These are phyloP conservation scores for Auanema sp. DNA, from an alignment of 2,888 invertebrate genomes.

Conservation along the genomic window DNA sequence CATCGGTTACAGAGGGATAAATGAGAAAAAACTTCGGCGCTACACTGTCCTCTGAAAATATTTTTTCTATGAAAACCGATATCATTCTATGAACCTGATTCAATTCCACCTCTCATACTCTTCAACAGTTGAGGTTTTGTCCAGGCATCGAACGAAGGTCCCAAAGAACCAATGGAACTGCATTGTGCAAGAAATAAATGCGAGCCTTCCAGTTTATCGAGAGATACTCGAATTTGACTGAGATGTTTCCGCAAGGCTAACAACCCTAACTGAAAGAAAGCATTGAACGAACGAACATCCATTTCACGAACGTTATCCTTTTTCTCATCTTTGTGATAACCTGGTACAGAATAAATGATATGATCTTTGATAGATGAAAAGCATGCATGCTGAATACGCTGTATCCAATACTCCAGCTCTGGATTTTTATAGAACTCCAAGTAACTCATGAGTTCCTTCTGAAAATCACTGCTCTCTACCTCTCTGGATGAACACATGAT, in stretches of 20 bases:
- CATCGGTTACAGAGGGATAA: constrained; percentile 82
- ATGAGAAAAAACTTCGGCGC: constrained; percentile 64
- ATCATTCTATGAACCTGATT: background rate
- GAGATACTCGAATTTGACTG: background rate
- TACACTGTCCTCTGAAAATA: background rate
- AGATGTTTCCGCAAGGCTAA: constrained; percentile 11
- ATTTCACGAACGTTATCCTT: constrained; percentile 12
- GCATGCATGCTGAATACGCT: constrained; percentile 18
- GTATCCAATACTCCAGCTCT: constrained; percentile 27
- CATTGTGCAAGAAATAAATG: constrained; percentile 40
- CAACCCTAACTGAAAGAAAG: constrained; percentile 22
- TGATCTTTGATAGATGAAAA: constrained; percentile 38
- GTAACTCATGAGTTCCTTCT: constrained; percentile 31
- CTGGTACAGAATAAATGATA: constrained; percentile 51
- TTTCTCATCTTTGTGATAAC: constrained; percentile 33
- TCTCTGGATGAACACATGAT: too few relatives aligned
- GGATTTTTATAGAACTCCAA: constrained; percentile 14
- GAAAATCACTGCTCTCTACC: constrained; percentile 12
- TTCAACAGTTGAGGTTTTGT: constrained; percentile 77
- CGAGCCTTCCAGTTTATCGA: background rate
- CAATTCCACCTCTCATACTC: constrained; percentile 64
- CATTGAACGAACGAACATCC: background rate
- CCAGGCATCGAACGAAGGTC: constrained; percentile 74
- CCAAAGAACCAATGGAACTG: constrained; percentile 70
- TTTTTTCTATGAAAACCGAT: constrained; percentile 1